These are phyloP conservation scores for Sigmodon hispidus DNA, from an alignment of 2,113 vertebrate species.

Conservation along the genomic window DNA sequence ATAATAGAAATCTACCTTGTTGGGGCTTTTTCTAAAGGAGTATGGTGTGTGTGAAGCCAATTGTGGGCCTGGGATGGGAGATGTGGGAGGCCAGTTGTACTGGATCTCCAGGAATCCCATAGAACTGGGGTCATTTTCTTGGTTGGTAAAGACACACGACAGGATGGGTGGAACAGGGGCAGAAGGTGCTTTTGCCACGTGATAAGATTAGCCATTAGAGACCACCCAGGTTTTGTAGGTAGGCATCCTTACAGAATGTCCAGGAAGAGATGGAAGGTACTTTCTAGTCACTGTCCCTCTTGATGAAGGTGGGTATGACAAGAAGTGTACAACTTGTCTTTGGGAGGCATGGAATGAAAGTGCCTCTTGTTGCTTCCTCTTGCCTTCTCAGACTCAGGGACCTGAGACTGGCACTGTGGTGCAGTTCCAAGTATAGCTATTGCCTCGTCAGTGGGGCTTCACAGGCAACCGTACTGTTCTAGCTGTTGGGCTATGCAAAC, in stretches of 20 bases:
- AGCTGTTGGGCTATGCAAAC: too few species aligned
- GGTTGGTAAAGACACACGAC: rapidly evolving
- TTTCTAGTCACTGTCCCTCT: not conserved
- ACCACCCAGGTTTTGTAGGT: not conserved
- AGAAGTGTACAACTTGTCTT: not conserved
- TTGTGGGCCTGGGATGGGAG: not conserved
- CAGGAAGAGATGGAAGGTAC: too few species aligned
- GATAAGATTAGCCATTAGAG: rapidly evolving
- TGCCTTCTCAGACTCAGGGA: not conserved
- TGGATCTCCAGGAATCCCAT: not conserved
- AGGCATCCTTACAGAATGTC: rapidly evolving
- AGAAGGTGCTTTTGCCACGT: too few species aligned
- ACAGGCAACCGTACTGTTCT: not conserved
- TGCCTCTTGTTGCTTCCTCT: not conserved
- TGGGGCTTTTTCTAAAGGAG: not conserved
- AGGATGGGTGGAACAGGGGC: rapidly evolving
- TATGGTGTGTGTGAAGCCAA: not conserved
- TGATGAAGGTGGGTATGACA: not conserved
- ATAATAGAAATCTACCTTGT: rapidly evolving
- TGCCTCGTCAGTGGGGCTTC: rapidly evolving
- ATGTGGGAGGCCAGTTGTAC: too few species aligned
- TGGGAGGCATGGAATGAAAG: too few species aligned
- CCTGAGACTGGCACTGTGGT: rapidly evolving
- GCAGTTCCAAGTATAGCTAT: too few species aligned
- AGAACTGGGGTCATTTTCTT: rapidly evolving